Conservation (phyloP, 2,888 invertebrate genomes). For the Spialia ferax region DNA sequence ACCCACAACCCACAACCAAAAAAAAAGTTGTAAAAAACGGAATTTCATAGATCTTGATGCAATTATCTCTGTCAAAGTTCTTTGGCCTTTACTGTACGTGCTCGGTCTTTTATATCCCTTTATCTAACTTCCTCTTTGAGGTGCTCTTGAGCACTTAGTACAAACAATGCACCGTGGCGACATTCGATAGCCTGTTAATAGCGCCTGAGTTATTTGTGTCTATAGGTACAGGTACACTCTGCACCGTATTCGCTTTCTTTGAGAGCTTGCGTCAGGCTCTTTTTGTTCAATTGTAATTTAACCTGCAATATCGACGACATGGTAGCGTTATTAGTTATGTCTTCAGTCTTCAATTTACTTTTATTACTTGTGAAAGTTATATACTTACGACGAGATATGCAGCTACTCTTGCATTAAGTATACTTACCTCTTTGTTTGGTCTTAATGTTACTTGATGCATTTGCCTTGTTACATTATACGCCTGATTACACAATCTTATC, state of each 20-base stretch:
- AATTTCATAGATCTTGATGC: too few species aligned
- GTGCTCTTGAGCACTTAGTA: conserved; percentile 16
- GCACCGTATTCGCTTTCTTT: not conserved
- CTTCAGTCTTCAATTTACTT: not conserved
- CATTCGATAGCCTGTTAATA: conserved; percentile 22
- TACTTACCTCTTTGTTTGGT: too few species aligned
- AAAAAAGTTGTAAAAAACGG: too few species aligned
- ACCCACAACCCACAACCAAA: too few species aligned
- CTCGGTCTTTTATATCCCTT: conserved; percentile 6
- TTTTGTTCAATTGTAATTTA: conserved; percentile 1
- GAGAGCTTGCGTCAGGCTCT: not conserved
- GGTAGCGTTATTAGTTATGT: too few species aligned
- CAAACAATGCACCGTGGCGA: conserved; percentile 28
- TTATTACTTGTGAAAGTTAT: too few species aligned
- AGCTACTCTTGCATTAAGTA: too few species aligned
- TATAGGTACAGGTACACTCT: not conserved
- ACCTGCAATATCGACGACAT: not conserved
- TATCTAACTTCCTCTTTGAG: conserved; percentile 10
- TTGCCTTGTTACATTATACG: too few species aligned
- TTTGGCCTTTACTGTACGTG: not conserved
- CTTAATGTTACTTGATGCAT: too few species aligned
- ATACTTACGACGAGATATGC: too few species aligned
- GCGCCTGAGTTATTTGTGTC: conserved; percentile 16
- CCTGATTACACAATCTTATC: too few species aligned
- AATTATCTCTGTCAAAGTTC: not conserved